phyloP scores from a whole-genome alignment of 2,888 invertebrate genomes.

The Erebia palarica region DNA sequence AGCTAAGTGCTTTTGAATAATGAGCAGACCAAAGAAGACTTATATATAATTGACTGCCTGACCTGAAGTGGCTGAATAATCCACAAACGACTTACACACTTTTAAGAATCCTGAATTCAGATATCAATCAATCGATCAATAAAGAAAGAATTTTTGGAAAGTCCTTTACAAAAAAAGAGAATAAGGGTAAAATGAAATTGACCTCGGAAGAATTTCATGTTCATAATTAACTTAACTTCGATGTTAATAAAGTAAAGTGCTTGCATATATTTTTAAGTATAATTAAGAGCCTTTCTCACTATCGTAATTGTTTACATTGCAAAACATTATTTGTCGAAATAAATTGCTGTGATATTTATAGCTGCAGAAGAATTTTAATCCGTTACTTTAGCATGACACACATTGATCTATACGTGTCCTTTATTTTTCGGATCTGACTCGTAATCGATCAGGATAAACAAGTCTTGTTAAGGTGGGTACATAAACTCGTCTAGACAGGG shows the following conservation, averaged over 20 bases:
- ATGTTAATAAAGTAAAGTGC: neutral
- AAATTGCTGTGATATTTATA: neutral
- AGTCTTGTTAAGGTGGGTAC: constrained; percentile 43
- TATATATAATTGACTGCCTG: neutral
- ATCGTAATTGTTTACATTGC: neutral
- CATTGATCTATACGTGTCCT: constrained; percentile 4
- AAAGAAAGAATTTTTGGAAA: neutral
- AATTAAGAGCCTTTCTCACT: constrained; percentile 2
- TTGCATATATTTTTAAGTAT: neutral
- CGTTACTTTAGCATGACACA: constrained; percentile 9
- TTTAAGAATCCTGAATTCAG: neutral
- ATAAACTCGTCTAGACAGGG: constrained; percentile 45
- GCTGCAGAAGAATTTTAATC: constrained; percentile 1
- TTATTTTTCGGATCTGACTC: constrained; percentile 12
- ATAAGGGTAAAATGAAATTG: constrained; percentile 6
- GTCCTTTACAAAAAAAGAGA: constrained; percentile 3
- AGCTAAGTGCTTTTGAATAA: neutral
- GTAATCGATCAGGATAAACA: constrained; percentile 42
- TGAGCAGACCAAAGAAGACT: neutral
- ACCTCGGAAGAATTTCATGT: constrained; percentile 15
- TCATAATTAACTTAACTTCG: constrained; percentile 11
- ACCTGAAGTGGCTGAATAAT: neutral
- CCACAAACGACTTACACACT: neutral
- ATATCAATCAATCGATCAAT: neutral
- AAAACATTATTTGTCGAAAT: neutral